Base-by-base conservation (phyloP, 2,888 invertebrate genomes). In the Agonopterix subpropinquella region DNA sequence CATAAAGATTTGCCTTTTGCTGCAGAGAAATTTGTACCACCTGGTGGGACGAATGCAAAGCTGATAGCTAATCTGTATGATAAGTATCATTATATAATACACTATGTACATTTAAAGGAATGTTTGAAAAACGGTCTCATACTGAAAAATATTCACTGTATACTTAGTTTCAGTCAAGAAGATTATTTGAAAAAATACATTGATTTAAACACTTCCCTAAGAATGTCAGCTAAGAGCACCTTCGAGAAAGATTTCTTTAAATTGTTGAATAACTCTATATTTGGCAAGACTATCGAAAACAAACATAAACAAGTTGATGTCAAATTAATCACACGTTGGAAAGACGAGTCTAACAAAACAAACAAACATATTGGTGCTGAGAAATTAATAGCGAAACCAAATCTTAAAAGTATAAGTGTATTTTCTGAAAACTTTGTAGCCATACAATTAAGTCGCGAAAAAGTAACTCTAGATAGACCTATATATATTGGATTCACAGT, bases 151-250 rank as follows among this genome's bases (percentile, higher is more conserved):
- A 60, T 44, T 69, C 66, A 69, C 50, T 44, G 63, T 3, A 36
- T 47, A 1, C 13, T 53, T 11, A n/a, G 53, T 65, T 9, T 43
- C 70, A 71, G 59, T 58, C 58, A 2, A 36, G 18, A 18, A 8
- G 1, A 49, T 28, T 75, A 61, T 67, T 44, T 72, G 36, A 58
- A 63, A 48, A 49, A 54, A 36, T 65, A 63, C 52, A 56, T 70
- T 28, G 51, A 48, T 8, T 43, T 57, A 11, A 56, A 47, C n/a
- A n/a, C n/a, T n/a, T n/a, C n/a, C n/a, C n/a, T n/a, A n/a, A n/a
- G n/a, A n/a, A n/a, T n/a, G n/a, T n/a, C n/a, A n/a, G n/a, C n/a
- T n/a, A n/a, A n/a, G n/a, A n/a, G n/a, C n/a, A n/a, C n/a, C n/a
- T n/a, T 15, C 43, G 58, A 28, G 47, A 48, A 47, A 15, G 15